Conservation (phyloP, 2,888 invertebrate genomes). For the Cheilosia impressa region DNA sequence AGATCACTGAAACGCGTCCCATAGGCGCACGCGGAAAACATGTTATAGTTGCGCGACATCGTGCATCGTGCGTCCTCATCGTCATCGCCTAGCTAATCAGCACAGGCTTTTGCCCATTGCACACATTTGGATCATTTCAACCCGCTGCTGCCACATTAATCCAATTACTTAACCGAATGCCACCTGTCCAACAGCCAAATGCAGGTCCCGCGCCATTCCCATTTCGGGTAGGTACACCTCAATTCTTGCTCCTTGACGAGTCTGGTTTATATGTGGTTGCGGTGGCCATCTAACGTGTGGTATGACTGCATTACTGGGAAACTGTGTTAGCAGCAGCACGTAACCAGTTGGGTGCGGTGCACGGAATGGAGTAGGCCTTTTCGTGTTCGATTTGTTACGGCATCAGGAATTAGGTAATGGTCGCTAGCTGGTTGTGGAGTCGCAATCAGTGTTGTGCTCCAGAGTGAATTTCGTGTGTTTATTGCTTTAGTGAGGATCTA, state of each 20-base stretch:
- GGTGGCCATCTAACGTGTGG: constrained; percentile 9
- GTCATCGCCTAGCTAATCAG: constrained; percentile 39
- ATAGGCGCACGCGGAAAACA: constrained; percentile 57
- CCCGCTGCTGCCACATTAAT: constrained; percentile 57
- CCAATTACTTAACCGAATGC: constrained; percentile 71
- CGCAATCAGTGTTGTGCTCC: constrained; percentile 5
- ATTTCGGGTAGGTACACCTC: constrained; percentile 61
- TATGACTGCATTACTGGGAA: not conserved
- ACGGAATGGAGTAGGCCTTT: constrained; percentile 33
- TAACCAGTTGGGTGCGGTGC: constrained; percentile 54
- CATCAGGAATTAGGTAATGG: constrained; percentile 69
- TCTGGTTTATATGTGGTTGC: constrained; percentile 24
- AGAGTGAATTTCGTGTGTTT: constrained; percentile 5
- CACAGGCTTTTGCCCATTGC: constrained; percentile 12
- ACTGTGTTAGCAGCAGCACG: constrained; percentile 12
- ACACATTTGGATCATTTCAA: constrained; percentile 39
- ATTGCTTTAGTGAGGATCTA: constrained; percentile 1
- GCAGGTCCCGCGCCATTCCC: constrained; percentile 47
- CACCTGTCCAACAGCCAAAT: constrained; percentile 57
- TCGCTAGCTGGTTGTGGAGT: not conserved
- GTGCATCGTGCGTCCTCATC: constrained; percentile 14
- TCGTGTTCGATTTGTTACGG: constrained; percentile 67
- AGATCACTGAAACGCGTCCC: constrained; percentile 34
- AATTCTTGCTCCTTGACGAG: constrained; percentile 64
- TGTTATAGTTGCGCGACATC: constrained; percentile 50